Base-by-base conservation (phyloP, 35 echinoderm and acorn worm genomes). In the Apostichopus japonicus region DNA sequence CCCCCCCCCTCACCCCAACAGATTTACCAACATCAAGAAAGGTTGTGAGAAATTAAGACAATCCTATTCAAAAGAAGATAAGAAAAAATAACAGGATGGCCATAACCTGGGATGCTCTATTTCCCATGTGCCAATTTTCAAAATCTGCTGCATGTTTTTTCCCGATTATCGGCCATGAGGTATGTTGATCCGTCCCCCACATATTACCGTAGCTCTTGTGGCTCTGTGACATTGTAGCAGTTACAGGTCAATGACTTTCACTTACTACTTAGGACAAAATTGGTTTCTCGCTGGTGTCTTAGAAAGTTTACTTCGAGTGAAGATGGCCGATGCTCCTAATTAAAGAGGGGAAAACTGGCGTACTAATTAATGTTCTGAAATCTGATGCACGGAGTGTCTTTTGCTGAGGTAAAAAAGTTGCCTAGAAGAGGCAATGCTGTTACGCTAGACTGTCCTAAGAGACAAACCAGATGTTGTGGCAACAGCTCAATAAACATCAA, bases 171-270 rank as follows among this genome's bases (percentile, higher is more conserved):
- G 15, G 13, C 71, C n/a, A 23, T 23, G 6, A 7, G 71, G 17
- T 75, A 75, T 0, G 71, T 75, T 75, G 6, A 75, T 75, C 6
- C 8, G 21, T 75, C 71, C 71, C 15, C 71, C 71, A 75, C 14
- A 61, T 19, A 75, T 14, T 21, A 19, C 17, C 2, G 21, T 75
- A 19, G 2, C 15, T 75, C 71, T 23, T 75, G 17, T 23, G 21
- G 7, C 22, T 75, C 7, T 75, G 33, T 44, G 33, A 44, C 71
- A 75, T 75, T 4, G 15, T 24, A n/a, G 71, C 53, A 84, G 81
- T 84, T 23, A 84, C 81, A 84, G 81, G 81, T 84, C 81, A 84
- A 84, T 24, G 81, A 84, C 81, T 84, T 57, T 58, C 10, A 84
- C 21, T 58, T 23, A 84, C 21, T 24, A 57, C 54, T 57, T 84